phyloP scores from a whole-genome alignment of 2,888 invertebrate species.

The Melipona bicolor region DNA sequence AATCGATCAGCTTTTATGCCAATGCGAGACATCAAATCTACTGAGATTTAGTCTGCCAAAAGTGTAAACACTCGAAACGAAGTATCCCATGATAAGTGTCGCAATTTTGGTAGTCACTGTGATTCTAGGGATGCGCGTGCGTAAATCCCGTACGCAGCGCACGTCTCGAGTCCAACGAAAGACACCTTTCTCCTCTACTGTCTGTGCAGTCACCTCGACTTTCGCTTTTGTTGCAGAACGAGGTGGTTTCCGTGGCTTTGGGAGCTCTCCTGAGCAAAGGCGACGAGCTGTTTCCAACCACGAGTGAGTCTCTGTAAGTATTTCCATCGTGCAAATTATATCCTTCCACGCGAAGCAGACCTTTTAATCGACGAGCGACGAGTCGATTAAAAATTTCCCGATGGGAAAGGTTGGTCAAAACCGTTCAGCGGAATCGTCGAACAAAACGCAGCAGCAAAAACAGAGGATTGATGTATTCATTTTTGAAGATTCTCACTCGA shows the following conservation, averaged over 20 bases:
- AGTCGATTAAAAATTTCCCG: background rate
- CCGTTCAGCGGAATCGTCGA: background rate
- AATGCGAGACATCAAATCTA: background rate
- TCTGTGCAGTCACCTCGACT: slow-evolving; percentile 15
- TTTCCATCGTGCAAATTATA: slow-evolving; percentile 29
- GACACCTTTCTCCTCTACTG: background rate
- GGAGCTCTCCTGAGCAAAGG: slow-evolving; percentile 76
- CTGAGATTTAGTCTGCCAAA: background rate
- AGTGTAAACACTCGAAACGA: background rate
- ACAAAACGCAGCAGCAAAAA: background rate
- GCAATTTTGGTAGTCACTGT: slow-evolving; percentile 1
- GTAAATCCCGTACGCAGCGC: background rate
- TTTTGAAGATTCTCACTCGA: background rate
- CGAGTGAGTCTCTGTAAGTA: slow-evolving; percentile 78
- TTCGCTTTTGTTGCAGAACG: slow-evolving; percentile 77
- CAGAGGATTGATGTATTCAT: too few species aligned
- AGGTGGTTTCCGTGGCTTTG: slow-evolving; percentile 79
- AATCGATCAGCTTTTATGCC: too few species aligned
- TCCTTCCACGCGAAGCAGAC: background rate
- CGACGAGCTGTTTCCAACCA: slow-evolving; percentile 73
- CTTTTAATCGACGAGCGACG: background rate
- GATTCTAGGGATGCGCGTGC: background rate
- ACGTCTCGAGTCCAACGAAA: slow-evolving; percentile 1
- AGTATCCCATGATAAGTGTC: background rate
- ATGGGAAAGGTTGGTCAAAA: background rate